Base-by-base conservation (phyloP, 2,888 invertebrate genomes). In the Tetropium fuscum region DNA sequence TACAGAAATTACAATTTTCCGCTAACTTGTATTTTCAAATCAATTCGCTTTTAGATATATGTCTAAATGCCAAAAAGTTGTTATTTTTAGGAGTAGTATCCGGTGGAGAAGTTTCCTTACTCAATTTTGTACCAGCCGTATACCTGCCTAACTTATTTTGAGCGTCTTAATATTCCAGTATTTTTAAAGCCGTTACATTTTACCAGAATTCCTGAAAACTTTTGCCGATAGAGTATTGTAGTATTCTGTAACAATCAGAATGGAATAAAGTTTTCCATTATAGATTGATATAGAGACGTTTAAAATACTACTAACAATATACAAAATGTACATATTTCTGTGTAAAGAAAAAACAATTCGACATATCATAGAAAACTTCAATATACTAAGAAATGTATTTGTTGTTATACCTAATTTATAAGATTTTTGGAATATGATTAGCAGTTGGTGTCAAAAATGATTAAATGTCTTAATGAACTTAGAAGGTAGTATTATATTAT, bases 331-430 rank as follows among this genome's bases (percentile, higher is more conserved):
- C 16, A 69, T 69, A 69, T 58, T 59, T 59, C 20, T 68, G 61
- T 67, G 54, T 65, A 65, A 72, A 71, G 71, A 72, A 71, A 75
- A 77, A 77, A 78, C 38, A 25, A 51, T 72, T 75, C 71, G 75
- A 78, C 78, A 78, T 78, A 78, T 78, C 78, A 78, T 77, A 72
- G 71, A 69, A 60, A 63, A 64, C 63, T 71, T 72, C 57, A 68
- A 18, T 13, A 40, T 27, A 40, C 15, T 40, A 60, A 58, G 41
- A 51, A 53, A 49, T 30, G 19, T 44, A 44, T 49, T 49, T 49
- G 51, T 51, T 51, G 15, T 38, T 51, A 38, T 44, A 16, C 34
- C 48, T 60, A 49, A 57, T 63, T 57, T 64, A 53, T 56, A 64
- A 59, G 60, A 25, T 20, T 60, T 62, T 53, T 63, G 38, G 38